Base-by-base conservation (phyloP, 2,797 vertebrate genomes). In the Gymnothorax javanicus region DNA sequence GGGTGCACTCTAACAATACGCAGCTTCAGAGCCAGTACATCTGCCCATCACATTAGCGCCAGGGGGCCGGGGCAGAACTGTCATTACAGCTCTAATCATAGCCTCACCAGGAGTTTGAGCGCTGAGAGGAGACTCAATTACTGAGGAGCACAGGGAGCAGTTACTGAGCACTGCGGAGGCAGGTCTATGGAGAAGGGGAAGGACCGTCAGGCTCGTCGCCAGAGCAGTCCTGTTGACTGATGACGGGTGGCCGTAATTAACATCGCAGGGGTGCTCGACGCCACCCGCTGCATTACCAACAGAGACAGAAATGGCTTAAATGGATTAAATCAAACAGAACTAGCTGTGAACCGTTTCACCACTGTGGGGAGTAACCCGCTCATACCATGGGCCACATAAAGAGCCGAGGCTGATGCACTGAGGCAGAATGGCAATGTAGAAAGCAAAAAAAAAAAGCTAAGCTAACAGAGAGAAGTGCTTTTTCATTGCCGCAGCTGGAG, bases 221-320 rank as follows among this genome's bases (percentile, higher is more conserved):
- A 82, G 87, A 87, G 89, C 71, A 62, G 86, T 64, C 88, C 54
- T 64, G 69, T 85, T 92, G 90, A 91, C 89, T 89, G 88, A 91
- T 91, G 91, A 88, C 83, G 87, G 82, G 77, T 86, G 86, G 88
- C 87, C 89, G 87, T 88, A 91, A 92, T 92, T 90, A 91, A 89
- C 90, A 89, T 91, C 88, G 88, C 88, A 90, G 90, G 83, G 88
- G 86, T 86, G 84, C 84, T 85, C 86, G 64, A 82, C 90, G 88
- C 87, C 69, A 90, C 87, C 89, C 86, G 89, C 88, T 88, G 87
- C 90, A 91, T 87, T 90, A 90, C 83, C 62, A 87, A 84, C 82
- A 85, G 85, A 79, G 85, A 87, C 85, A 89, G 84, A 90, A 87
- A 88, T 58, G 58, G 85, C 82, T 71, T 83, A 56, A 90, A 90